These are phyloP conservation scores for Neopelma chrysocephalum DNA, from an alignment of 2,797 vertebrate genomes.

Conservation along the genomic window DNA sequence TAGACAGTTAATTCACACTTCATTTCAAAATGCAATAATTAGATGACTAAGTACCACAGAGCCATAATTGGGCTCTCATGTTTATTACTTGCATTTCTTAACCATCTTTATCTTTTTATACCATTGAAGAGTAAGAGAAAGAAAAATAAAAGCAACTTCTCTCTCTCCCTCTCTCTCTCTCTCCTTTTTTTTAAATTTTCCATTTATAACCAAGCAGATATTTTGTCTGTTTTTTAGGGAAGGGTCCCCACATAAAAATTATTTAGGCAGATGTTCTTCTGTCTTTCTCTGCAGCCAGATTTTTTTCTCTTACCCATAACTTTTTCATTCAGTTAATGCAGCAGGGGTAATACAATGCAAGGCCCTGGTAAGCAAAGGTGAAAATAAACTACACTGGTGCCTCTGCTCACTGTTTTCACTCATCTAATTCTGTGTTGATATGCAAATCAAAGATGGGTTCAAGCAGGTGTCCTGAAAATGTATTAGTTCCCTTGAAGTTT, in stretches of 20 bases:
- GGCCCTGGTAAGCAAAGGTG: background rate
- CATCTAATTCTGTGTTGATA: background rate
- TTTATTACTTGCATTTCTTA: background rate
- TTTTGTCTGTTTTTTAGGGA: background rate
- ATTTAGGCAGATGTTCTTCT: background rate
- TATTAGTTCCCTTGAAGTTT: background rate
- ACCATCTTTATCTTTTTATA: background rate
- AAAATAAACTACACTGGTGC: background rate
- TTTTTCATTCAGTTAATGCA: background rate
- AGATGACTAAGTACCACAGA: background rate
- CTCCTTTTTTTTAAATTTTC: background rate
- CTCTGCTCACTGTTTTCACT: background rate
- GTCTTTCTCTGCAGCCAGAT: background rate
- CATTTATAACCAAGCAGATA: background rate
- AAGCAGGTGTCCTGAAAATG: background rate
- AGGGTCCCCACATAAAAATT: background rate
- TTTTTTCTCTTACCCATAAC: background rate
- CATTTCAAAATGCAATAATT: background rate
- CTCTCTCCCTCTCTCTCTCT: background rate
- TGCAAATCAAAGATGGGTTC: background rate
- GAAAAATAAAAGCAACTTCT: background rate
- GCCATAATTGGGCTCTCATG: background rate
- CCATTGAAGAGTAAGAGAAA: background rate
- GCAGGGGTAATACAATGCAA: background rate
- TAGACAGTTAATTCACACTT: background rate